Conservation (phyloP, 2,113 vertebrate genomes). For the Epinephelus cyanopodus region DNA sequence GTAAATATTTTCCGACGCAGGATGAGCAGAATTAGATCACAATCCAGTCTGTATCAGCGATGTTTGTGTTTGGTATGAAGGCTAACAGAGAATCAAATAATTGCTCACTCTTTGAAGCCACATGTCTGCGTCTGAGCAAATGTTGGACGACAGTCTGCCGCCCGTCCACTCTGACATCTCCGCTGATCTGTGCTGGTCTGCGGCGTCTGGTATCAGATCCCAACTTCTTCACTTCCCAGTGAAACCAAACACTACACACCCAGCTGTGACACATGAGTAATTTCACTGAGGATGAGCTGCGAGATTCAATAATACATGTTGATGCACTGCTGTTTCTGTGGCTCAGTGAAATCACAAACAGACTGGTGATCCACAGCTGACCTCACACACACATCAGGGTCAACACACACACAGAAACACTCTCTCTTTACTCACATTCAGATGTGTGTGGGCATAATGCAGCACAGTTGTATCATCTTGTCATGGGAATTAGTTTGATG, state of each 20-base stretch:
- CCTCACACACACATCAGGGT: background rate
- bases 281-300: background rate
- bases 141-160: background rate
- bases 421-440: background rate
- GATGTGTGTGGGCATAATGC: slow-evolving; percentile 8
- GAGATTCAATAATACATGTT: slow-evolving; percentile 8
- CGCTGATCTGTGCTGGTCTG: background rate
- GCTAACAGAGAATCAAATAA: background rate
- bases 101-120: background rate
- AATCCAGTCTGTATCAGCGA: background rate
- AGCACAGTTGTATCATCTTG: slow-evolving; percentile 14
- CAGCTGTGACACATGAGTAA: slow-evolving; percentile 6
- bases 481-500: slow-evolving; percentile 31
- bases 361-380: slow-evolving; percentile 8
- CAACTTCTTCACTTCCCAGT: background rate
- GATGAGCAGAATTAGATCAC: background rate
- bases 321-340: slow-evolving; percentile 1
- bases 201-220: background rate
- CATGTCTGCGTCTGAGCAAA: background rate
- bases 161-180: background rate
- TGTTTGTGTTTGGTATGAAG: background rate
- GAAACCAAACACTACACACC: slow-evolving; percentile 10
- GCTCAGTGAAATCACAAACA: background rate
- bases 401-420: slow-evolving; percentile 3
- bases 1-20: background rate